Evolutionary conservation across 2,888 invertebrate genomes (phyloP), one percentile per base, ranked within the genome.

Genomic region (Rhamphomyia laevipes): DNA sequence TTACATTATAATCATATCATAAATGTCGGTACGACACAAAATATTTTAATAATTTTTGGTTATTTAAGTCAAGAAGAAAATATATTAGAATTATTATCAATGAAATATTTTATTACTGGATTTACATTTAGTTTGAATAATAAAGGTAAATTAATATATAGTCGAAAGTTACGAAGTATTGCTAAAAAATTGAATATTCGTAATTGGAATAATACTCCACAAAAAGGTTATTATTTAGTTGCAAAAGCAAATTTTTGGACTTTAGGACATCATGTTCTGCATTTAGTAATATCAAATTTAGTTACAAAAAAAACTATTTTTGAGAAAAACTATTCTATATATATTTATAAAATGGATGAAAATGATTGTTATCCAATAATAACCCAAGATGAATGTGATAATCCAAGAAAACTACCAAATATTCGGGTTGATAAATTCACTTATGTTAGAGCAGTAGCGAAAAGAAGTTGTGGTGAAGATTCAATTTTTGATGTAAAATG

Each of bases 281-380:
- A 41, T 12, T 16, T 53, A 2, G 44, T 40, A 5, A 37, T 46
- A 11, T 44, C 46, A 2, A 45, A 53, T 45, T 21, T 31, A 15
- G n/a, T 45, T 13, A 43, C 31, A 3, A 18, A 31, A 27, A 23
- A 49, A 4, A 18, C 12, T 7, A 5, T 18, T 12, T 40, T 4
- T 18, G 12, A 6, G 3, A 12, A 40, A 13, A 10, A 6, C 11
- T 40, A 18, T 40, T 11, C 11, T 11, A 13, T 40, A 12, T 40
- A 18, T 18, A 18, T 40, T 12, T 40, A 40, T 40, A 40, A 17
- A 40, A 40, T 21, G 9, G 9, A 27, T 18, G 12, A 40, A 40
- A 18, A 13, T 13, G 18, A 38, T 35, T 53, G 53, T 30, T 47
- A 47, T 16, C 53, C 53, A 7, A 44, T 11, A 43, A 44, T 51